Evolutionary conservation across 2,113 vertebrate genomes (phyloP).

Genomic region (Myrmecophaga tridactyla): DNA sequence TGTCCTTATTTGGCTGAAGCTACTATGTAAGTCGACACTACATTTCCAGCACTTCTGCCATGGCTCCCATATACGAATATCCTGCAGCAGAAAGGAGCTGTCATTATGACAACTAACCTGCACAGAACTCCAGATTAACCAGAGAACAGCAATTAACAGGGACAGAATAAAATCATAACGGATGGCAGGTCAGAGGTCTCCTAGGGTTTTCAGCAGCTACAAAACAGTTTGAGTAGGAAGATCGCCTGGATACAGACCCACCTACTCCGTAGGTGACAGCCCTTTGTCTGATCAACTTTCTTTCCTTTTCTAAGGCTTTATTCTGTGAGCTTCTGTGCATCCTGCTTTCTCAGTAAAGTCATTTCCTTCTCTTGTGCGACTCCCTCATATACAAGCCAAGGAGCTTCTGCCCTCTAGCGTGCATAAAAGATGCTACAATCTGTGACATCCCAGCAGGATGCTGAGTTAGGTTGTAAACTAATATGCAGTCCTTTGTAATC

Average conservation of each 20-base stretch:
- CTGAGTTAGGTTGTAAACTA: not conserved
- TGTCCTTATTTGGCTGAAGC: not conserved
- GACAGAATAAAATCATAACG: not conserved
- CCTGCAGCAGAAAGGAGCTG: not conserved
- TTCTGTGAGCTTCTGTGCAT: not conserved
- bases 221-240: not conserved
- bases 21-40: not conserved
- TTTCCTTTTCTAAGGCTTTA: not conserved
- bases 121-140: not conserved
- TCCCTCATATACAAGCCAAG: not conserved
- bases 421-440: not conserved
- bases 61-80: not conserved
- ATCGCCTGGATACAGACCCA: not conserved
- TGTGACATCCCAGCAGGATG: not conserved
- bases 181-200: not conserved
- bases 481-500: not conserved
- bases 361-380: not conserved
- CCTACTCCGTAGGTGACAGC: not conserved
- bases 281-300: not conserved
- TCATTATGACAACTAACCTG: not conserved
- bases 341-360: not conserved
- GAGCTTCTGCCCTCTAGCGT: constrained; percentile 40
- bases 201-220: not conserved
- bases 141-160: not conserved
- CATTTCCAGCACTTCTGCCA: not conserved